Evolutionary conservation across 2,888 invertebrate genomes (phyloP), one percentile per base, ranked within the genome.

Genomic region (Diachrysia chrysitis): DNA sequence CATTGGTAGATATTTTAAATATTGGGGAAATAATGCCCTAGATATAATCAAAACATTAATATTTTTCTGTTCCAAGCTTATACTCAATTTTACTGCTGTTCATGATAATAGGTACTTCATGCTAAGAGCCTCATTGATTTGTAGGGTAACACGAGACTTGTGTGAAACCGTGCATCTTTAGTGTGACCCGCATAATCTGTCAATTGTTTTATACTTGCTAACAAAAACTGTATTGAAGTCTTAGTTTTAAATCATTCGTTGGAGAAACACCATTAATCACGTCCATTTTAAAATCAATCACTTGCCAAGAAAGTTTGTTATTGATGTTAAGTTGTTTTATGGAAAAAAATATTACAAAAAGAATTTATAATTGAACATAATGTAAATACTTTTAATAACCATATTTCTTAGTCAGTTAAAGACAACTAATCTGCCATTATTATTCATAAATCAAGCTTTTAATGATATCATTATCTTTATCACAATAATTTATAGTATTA

Each of bases 121-220:
- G 71, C 71, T 71, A 71, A 75, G 63, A 66, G 54, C 60, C 58
- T 66, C 60, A 71, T 80, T 71, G 81, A 77, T 77, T 80, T 77
- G 23, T 67, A 56, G 51, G 63, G 83, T 81, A 81, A 84, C 61
- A 53, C 32, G 79, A 84, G 76, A 81, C 56, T 71, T 78, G 79
- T 84, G 83, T 82, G 84, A 83, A 83, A 65, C 54, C 46, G 58
- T 71, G 54, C 62, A 63, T 73, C 73, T 68, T 63, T 74, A 70
- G 71, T 67, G 63, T 66, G 60, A 58, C 82, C 82, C 82, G 82
- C 81, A 82, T 83, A 65, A 65, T 62, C 42, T 58, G 21, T 58
- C 67, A 61, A 56, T 65, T 67, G 54, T 67, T 64, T 12, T 46
- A 19, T 62, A 58, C 63, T 63, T 61, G 42, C 23, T 42, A 53